phyloP scores from a whole-genome alignment of 2,888 invertebrate genomes.

The Acronicta psi region DNA sequence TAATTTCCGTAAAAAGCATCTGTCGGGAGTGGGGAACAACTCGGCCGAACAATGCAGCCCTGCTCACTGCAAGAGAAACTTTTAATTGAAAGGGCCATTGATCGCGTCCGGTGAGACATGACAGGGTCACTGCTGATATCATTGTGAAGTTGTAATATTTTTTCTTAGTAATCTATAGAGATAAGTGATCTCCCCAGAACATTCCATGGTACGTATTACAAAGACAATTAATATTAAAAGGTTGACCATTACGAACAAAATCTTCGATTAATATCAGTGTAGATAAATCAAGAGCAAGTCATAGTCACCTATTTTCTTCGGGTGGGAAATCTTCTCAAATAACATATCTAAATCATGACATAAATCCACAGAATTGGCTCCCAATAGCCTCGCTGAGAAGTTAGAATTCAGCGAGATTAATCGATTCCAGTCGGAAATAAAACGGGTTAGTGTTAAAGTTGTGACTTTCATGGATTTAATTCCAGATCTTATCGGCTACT shows the following conservation, averaged over 20 bases:
- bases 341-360: slow-evolving; percentile 6
- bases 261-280: background rate
- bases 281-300: background rate
- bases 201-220: slow-evolving; percentile 3
- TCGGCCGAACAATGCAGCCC: slow-evolving; percentile 63
- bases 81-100: slow-evolving; percentile 82
- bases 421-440: slow-evolving; percentile 38
- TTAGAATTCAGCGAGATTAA: slow-evolving; percentile 29
- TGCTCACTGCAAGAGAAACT: slow-evolving; percentile 68
- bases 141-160: background rate
- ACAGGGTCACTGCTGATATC: slow-evolving; percentile 25
- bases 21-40: slow-evolving; percentile 48
- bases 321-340: background rate
- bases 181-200: slow-evolving; percentile 16
- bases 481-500: slow-evolving; percentile 20
- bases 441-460: slow-evolving; percentile 36
- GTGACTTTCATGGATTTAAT: slow-evolving; percentile 25
- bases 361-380: slow-evolving; percentile 12
- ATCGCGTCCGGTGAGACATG: slow-evolving; percentile 64
- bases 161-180: background rate
- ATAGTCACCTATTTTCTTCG: too few species aligned
- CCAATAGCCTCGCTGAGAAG: slow-evolving; percentile 17
- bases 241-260: background rate
- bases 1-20: slow-evolving; percentile 66
- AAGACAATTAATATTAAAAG: background rate